Percentiles rank a stretch among this genome's conserved stretches.
Conservation (phyloP, 2,888 invertebrate genomes). For the Oxytorus armatus region DNA sequence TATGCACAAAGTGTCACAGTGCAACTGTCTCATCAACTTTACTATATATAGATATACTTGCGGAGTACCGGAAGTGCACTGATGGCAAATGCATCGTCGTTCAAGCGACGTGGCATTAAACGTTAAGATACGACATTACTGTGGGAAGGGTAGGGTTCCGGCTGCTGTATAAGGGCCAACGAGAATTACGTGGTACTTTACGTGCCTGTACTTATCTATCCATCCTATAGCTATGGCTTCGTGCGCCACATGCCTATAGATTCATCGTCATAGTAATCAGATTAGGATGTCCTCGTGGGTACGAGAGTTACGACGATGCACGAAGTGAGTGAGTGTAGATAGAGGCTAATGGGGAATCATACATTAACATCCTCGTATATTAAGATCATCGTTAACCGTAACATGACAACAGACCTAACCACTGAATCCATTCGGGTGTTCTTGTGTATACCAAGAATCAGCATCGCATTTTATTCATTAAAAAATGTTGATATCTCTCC, state of each 20-base stretch:
- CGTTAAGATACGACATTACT: conserved; percentile 21
- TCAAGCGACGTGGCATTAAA: conserved; percentile 21
- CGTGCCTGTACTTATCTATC: conserved; percentile 33
- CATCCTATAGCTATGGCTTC: conserved; percentile 17
- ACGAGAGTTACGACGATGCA: conserved; percentile 36
- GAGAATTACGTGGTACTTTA: conserved; percentile 45
- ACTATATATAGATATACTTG: neutral
- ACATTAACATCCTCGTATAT: conserved; percentile 66
- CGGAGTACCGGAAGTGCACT: conserved; percentile 20
- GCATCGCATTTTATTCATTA: neutral
- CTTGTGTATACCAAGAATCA: conserved; percentile 7
- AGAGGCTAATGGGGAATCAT: conserved; percentile 64
- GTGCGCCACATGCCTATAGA: conserved; percentile 17
- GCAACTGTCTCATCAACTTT: conserved; percentile 13
- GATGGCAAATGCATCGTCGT: conserved; percentile 26
- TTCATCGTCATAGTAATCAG: conserved; percentile 42
- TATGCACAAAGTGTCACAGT: neutral
- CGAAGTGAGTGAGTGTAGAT: conserved; percentile 14
- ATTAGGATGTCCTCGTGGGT: conserved; percentile 48
- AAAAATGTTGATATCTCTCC: neutral
- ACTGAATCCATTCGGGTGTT: conserved; percentile 9
- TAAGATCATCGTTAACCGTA: conserved; percentile 34
- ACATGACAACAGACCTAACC: conserved; percentile 1
- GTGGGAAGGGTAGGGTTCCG: conserved; percentile 2
- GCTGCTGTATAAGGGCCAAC: conserved; percentile 22